Percentiles rank a stretch among this genome's conserved stretches.
Conservation (phyloP, 2,888 invertebrate species). For the Podabrus alpinus region DNA sequence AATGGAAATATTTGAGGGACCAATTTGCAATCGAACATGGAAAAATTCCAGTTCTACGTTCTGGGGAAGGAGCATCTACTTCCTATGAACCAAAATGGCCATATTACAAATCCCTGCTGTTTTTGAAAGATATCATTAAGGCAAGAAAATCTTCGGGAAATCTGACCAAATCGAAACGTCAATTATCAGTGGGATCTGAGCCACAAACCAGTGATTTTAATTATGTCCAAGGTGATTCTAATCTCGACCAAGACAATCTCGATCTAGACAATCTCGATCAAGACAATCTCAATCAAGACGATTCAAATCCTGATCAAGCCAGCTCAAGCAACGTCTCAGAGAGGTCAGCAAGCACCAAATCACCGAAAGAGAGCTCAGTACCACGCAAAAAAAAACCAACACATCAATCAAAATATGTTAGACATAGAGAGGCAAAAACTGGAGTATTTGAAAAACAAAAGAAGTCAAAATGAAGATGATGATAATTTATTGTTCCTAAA, state of each 20-base stretch:
- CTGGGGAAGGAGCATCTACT: background rate
- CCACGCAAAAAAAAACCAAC: background rate
- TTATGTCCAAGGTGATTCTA: background rate
- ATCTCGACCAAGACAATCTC: background rate
- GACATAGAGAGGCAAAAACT: constrained; percentile 3
- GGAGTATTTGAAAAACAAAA: constrained; percentile 6
- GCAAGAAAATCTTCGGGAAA: background rate
- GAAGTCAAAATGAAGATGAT: too few relatives aligned
- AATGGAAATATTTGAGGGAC: background rate
- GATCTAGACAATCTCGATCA: background rate
- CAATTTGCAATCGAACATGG: background rate
- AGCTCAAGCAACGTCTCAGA: too few relatives aligned
- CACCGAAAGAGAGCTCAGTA: too few relatives aligned
- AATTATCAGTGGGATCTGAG: background rate
- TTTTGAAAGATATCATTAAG: background rate
- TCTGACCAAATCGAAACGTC: background rate
- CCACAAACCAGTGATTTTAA: too few relatives aligned
- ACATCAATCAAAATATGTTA: background rate
- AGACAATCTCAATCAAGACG: background rate
- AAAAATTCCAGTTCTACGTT: background rate
- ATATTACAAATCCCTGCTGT: background rate
- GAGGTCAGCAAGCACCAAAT: too few relatives aligned
- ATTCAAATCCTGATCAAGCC: background rate
- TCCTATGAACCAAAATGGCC: background rate
- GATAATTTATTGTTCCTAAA: too few relatives aligned